Conservation (phyloP, 1,140 invertebrate species). For the Asbolus verrucosus region DNA sequence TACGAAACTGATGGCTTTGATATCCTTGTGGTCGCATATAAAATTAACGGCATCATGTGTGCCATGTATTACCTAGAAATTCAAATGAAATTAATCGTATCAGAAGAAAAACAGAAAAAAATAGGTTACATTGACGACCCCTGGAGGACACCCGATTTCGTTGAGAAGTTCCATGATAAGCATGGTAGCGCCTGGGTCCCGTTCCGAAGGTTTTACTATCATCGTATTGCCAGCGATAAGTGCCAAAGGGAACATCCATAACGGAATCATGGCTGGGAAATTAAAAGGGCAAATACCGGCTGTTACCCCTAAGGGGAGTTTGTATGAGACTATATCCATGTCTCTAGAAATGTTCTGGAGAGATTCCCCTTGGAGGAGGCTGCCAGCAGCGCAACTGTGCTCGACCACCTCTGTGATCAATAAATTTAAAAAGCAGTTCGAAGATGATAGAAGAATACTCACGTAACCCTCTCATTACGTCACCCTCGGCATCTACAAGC, state of each 20-base stretch:
- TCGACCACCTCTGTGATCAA: conserved; percentile 96
- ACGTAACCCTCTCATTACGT: conserved; percentile 97
- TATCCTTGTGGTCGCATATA: conserved; percentile 96
- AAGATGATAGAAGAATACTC: conserved; percentile 66
- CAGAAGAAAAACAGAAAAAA: conserved; percentile 16
- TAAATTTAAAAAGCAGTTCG: too few relatives aligned
- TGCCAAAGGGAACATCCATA: conserved; percentile 98
- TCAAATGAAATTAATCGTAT: background rate
- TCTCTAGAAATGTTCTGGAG: conserved; percentile 92
- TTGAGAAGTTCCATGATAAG: conserved; percentile 90
- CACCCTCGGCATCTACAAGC: conserved; percentile 95
- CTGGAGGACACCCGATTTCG: conserved; percentile 93
- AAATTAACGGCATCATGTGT: conserved; percentile 95
- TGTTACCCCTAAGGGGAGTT: conserved; percentile 89
- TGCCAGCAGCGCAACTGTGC: conserved; percentile 93
- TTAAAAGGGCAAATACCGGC: conserved; percentile 84
- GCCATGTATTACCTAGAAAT: conserved; percentile 87
- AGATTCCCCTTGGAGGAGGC: conserved; percentile 92
- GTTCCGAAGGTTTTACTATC: conserved; percentile 92
- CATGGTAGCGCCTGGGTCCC: conserved; percentile 97
- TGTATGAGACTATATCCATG: conserved; percentile 92
- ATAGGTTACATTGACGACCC: conserved; percentile 84
- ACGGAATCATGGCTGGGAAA: conserved; percentile 99
- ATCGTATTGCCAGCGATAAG: conserved; percentile 89
- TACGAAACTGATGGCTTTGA: conserved; percentile 98